Evolutionary conservation across 2,113 vertebrate genomes (phyloP), one percentile per base, ranked within the genome.

Genomic region (Numida meleagris): DNA sequence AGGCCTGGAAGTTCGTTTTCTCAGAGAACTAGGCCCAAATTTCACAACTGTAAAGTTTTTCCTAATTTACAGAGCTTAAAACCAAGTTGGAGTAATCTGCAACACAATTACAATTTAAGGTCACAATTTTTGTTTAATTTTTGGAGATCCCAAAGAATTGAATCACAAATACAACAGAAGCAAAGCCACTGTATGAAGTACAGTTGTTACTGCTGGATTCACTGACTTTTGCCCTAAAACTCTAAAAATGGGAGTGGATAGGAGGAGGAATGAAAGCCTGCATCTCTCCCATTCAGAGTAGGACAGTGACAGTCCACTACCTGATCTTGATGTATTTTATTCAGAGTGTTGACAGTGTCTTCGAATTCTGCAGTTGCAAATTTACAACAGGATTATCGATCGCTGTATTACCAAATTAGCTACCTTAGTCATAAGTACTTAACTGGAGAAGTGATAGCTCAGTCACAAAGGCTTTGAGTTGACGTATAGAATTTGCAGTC

Each of bases 271-370:
- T 74, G 82, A 55, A 87, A 88, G 79, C 50, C 81, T 77, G 89
- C 84, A 63, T 78, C 42, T 84, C 77, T 94, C 91, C 91, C 78
- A 77, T 81, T 95, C 89, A 93, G 89, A 91, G 93, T 2, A 82
- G 84, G 94, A 91, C 84, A 95, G 16, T 73, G 71, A 59, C 67
- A 91, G 67, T 74, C 90, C 42, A 36, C 31, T 45, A 33, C 45
- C 70, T 73, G 31, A 74, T 53, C 62, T 25, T 59, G 27, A 55
- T 46, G 17, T 12, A 11, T 91, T 92, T 89, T 27, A 36, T 76
- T 82, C 76, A 72, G 36, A 90, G 45, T 50, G 86, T 55, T 23
- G 36, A 78, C 62, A 94, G 43, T 6, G 33, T 58, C 18, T 74
- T 34, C 50, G 65, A 81, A 58, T 83, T 62, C 86, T 48, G n/a